phyloP scores from a whole-genome alignment of 2,888 invertebrate species.

The Petrophora chlorosata region DNA sequence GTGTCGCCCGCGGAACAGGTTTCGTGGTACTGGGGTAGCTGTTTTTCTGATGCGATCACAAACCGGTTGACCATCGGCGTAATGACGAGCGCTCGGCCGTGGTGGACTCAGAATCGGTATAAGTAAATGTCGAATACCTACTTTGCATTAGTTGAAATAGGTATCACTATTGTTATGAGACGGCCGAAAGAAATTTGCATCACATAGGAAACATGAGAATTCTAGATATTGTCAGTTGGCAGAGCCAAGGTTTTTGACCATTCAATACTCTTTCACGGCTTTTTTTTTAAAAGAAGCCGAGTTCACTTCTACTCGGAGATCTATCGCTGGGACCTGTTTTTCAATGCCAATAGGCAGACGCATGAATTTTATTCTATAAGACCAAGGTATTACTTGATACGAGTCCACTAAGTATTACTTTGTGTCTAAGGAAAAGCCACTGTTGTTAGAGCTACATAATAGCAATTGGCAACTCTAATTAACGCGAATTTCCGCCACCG shows the following conservation, averaged over 20 bases:
- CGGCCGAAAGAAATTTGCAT: conserved; percentile 38
- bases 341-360: conserved; percentile 1
- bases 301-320: not conserved
- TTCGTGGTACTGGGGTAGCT: conserved; percentile 68
- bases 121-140: conserved; percentile 70
- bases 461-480: not conserved
- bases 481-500: conserved; percentile 1
- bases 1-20: conserved; percentile 24
- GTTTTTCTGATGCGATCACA: conserved; percentile 81
- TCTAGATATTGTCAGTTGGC: conserved; percentile 21
- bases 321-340: not conserved
- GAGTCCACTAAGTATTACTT: not conserved
- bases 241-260: conserved; percentile 26
- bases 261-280: conserved; percentile 9
- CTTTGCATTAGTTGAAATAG: conserved; percentile 68
- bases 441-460: not conserved
- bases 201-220: conserved; percentile 29
- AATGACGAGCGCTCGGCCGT: conserved; percentile 64
- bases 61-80: conserved; percentile 79
- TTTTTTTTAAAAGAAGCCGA: conserved; percentile 1
- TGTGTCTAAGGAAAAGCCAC: not conserved
- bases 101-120: conserved; percentile 55
- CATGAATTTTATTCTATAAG: not conserved
- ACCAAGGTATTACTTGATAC: not conserved
- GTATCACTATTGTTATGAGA: conserved; percentile 38